Evolutionary conservation across 2,797 vertebrate genomes (phyloP).

Genomic region (Pempheris klunzingeri): DNA sequence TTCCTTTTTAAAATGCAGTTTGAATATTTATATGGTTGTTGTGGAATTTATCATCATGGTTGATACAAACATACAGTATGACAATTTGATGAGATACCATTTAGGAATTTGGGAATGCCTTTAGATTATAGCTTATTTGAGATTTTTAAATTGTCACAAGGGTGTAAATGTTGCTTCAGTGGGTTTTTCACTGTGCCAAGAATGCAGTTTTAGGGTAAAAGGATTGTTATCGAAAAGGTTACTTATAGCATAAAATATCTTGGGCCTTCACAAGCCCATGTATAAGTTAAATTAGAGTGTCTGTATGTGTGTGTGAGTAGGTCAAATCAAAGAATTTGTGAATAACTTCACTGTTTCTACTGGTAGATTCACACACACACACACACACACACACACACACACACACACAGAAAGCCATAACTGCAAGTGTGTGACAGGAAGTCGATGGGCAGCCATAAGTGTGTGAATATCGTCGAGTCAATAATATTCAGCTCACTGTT

Average conservation of each 20-base stretch:
- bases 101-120: slow-evolving; percentile 5
- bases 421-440: slow-evolving; percentile 68
- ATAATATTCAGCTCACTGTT: slow-evolving; percentile 74
- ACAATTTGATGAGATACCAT: slow-evolving; percentile 9
- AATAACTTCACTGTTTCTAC: slow-evolving; percentile 40
- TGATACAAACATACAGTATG: neutral
- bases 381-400: slow-evolving; percentile 26
- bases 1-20: slow-evolving; percentile 31
- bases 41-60: slow-evolving; percentile 1
- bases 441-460: slow-evolving; percentile 77
- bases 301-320: neutral
- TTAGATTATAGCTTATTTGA: slow-evolving; percentile 9
- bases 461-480: slow-evolving; percentile 75
- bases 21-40: slow-evolving; percentile 36
- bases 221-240: slow-evolving; percentile 15
- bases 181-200: neutral
- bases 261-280: neutral
- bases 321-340: slow-evolving; percentile 28
- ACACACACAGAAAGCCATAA: slow-evolving; percentile 62
- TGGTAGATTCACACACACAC: slow-evolving; percentile 11
- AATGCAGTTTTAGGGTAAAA: neutral
- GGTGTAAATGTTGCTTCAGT: neutral
- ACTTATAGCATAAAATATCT: neutral
- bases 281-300: slow-evolving; percentile 8
- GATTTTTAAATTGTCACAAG: neutral